A percentile compares a stretch with the other conserved stretches of the same genome.
phyloP scores from a whole-genome alignment of 2,888 invertebrate genomes.

The Cephus nigrinus region DNA sequence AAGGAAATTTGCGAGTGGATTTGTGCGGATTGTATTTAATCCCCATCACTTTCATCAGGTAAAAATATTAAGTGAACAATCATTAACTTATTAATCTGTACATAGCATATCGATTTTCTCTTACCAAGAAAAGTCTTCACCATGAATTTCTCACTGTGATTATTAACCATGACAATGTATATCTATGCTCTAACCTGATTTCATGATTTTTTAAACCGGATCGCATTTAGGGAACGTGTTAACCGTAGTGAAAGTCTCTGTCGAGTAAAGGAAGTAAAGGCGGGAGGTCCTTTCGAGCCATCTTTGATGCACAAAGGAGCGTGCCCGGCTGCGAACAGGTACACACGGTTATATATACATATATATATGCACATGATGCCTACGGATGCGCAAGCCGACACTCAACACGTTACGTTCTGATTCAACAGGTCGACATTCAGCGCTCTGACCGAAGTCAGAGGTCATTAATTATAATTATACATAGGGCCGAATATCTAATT shows the following conservation, averaged over 20 bases:
- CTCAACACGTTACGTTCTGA: not conserved
- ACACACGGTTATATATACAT: not conserved
- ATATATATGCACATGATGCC: not conserved
- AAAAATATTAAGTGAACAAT: not conserved
- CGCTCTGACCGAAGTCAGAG: not conserved
- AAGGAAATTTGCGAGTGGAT: not conserved
- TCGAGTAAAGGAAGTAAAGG: not conserved
- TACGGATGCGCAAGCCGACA: not conserved
- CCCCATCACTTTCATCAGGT: not conserved
- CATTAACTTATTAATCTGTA: not conserved
- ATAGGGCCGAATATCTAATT: not conserved
- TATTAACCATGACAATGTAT: not conserved
- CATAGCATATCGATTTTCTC: not conserved
- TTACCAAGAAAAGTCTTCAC: not conserved
- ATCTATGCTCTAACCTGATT: not conserved
- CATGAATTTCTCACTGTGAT: not conserved
- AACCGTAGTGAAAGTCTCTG: not conserved
- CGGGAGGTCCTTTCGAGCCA: not conserved
- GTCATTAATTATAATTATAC: not conserved
- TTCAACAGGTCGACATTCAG: not conserved
- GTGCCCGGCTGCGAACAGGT: not conserved
- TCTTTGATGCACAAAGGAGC: not conserved
- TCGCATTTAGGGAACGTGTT: not conserved
- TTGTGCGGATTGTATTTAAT: not conserved
- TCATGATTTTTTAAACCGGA: not conserved